Base-by-base conservation (phyloP, 2,888 invertebrate genomes). In the Eupithecia vulgata region DNA sequence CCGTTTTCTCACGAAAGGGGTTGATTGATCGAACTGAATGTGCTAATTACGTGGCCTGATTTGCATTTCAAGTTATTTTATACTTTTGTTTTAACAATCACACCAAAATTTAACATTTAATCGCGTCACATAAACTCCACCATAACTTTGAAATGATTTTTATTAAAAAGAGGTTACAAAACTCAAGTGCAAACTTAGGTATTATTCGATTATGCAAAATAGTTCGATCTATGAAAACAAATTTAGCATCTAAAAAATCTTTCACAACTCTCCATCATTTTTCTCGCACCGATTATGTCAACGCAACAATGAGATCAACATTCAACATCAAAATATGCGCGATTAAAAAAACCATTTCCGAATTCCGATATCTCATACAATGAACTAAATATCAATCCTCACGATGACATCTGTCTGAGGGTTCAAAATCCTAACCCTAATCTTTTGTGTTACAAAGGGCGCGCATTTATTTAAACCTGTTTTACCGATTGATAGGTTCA, bases 1-100 rank as follows among this genome's bases (percentile, higher is more conserved):
- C 83, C 82, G 81, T 83, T 87, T 93, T 92, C 94, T 91, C 93
- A 93, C 93, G 92, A 87, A 88, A 86, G 87, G 91, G 92, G 90
- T 87, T 88, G 88, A 90, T 90, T 88, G 90, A 90, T 89, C 85
- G 84, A 80, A 84, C 84, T 81, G 79, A 78, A 74, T 81, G 80
- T 80, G 79, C 80, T 81, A 79, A 81, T 81, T 77, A 78, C 73
- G 68, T 45, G 67, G 72, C 76, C 73, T 76, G 75, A 61, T 76
- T 78, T 76, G 76, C 75, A 76, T 79, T 75, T 72, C 75, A 72
- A 74, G 70, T 74, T 76, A 69, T 75, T 71, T 65, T 15, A 73
- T 77, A 74, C 61, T 73, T 75, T 72, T 71, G 74, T 74, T 68
- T 59, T 7, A 57, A 40, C 15, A 37, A 25, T 25, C 12, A 42